These are phyloP conservation scores for Cettia cetti DNA, from an alignment of 2,113 vertebrate genomes.

Conservation along the genomic window DNA sequence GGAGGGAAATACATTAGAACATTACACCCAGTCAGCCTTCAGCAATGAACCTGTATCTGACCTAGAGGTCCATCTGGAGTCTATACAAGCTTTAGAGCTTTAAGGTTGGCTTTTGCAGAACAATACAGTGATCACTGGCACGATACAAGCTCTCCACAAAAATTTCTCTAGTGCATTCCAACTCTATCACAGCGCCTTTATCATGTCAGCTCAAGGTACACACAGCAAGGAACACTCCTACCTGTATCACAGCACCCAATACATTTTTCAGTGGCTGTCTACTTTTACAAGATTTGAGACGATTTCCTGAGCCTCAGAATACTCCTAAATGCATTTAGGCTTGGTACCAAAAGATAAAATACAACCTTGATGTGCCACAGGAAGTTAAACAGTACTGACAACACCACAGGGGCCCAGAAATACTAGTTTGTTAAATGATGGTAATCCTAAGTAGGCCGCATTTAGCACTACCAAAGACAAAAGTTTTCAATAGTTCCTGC, in stretches of 20 bases:
- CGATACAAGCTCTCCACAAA: not conserved
- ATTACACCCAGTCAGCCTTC: not conserved
- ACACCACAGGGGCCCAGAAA: not conserved
- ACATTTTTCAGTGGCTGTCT: not conserved
- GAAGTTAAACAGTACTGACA: not conserved
- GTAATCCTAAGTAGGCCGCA: not conserved
- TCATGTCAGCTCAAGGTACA: not conserved
- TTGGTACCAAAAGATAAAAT: not conserved
- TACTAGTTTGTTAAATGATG: not conserved
- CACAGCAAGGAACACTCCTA: not conserved
- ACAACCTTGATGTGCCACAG: not conserved
- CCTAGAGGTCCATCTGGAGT: not conserved
- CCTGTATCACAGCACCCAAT: not conserved
- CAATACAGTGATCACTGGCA: not conserved
- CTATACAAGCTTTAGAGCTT: not conserved
- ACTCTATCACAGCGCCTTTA: not conserved
- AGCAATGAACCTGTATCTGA: not conserved
- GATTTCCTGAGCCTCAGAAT: not conserved
- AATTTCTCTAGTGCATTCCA: not conserved
- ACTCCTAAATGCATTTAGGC: not conserved
- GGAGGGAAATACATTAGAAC: not conserved
- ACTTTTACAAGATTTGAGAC: not conserved
- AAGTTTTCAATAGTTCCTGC: not conserved
- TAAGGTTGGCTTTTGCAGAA: not conserved
- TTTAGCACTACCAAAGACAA: not conserved